A percentile compares a stretch with the other conserved stretches of the same genome.
Evolutionary conservation across 2,888 invertebrate species (phyloP).

Genomic region (Himalopsyche kuldschensis): DNA sequence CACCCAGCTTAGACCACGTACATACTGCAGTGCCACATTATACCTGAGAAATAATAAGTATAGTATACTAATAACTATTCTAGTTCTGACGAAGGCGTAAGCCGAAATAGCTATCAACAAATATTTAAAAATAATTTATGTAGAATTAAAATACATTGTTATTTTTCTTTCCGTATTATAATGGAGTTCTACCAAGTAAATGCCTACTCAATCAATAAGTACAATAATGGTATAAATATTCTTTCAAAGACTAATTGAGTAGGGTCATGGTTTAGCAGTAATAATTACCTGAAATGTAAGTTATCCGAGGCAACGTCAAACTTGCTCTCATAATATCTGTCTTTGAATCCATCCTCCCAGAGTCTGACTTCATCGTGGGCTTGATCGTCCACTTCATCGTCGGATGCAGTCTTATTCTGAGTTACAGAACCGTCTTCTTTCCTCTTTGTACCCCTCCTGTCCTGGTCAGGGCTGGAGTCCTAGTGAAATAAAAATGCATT

Average conservation of each 20-base stretch:
- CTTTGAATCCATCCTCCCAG: constrained; percentile 98
- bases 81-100: too few relatives aligned
- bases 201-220: too few relatives aligned
- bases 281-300: constrained; percentile 73
- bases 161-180: too few relatives aligned
- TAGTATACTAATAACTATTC: too few relatives aligned
- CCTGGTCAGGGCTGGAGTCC: neutral
- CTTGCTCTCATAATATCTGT: constrained; percentile 95
- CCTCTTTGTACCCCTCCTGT: constrained; percentile 53
- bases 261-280: too few relatives aligned
- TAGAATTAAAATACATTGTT: too few relatives aligned
- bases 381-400: constrained; percentile 71
- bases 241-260: too few relatives aligned
- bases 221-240: too few relatives aligned
- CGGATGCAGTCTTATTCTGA: constrained; percentile 46
- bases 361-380: constrained; percentile 86
- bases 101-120: too few relatives aligned
- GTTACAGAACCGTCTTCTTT: constrained; percentile 48
- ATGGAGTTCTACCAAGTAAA: too few relatives aligned
- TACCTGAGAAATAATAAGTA: constrained; percentile 54
- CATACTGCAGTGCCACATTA: constrained; percentile 91
- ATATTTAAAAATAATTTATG: too few relatives aligned
- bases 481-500: too few relatives aligned
- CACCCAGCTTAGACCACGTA: constrained; percentile 97
- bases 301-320: constrained; percentile 79